Evolutionary conservation across 2,888 invertebrate species (phyloP).

Genomic region (Ditula angustiorana): DNA sequence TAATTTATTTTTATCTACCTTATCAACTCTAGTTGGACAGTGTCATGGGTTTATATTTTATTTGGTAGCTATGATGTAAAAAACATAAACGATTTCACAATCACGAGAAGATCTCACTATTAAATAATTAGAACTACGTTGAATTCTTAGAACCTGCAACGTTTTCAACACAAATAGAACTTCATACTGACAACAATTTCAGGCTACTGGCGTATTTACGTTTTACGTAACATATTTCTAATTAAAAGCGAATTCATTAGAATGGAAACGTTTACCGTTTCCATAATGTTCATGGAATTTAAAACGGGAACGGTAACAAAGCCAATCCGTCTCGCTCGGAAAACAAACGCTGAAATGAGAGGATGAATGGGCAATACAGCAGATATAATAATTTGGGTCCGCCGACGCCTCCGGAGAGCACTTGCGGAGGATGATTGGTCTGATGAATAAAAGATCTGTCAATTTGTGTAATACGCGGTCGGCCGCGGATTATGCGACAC

Average conservation of each 20-base stretch:
- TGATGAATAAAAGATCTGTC: conserved; percentile 82
- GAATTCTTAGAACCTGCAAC: neutral
- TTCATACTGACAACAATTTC: neutral
- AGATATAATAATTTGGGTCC: conserved; percentile 48
- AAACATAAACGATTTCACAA: no score
- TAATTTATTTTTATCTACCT: neutral
- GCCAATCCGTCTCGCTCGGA: conserved; percentile 55
- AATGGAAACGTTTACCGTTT: neutral
- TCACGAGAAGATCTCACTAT: neutral
- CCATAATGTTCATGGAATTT: conserved; percentile 16
- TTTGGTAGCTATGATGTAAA: no score
- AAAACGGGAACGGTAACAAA: conserved; percentile 58
- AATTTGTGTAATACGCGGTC: conserved; percentile 76
- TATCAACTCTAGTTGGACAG: conserved; percentile 4
- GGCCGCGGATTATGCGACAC: conserved; percentile 72
- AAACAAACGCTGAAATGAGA: conserved; percentile 9
- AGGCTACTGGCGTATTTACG: neutral
- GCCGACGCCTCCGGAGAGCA: conserved; percentile 76
- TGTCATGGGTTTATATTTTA: no score
- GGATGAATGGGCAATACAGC: conserved; percentile 31
- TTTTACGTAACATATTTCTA: neutral
- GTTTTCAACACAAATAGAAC: neutral
- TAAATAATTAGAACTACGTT: neutral
- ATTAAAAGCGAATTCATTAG: conserved; percentile 47
- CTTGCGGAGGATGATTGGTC: conserved; percentile 78